These are phyloP conservation scores for Ctenopoma multispine DNA, from an alignment of 2,797 vertebrate species.

Conservation along the genomic window DNA sequence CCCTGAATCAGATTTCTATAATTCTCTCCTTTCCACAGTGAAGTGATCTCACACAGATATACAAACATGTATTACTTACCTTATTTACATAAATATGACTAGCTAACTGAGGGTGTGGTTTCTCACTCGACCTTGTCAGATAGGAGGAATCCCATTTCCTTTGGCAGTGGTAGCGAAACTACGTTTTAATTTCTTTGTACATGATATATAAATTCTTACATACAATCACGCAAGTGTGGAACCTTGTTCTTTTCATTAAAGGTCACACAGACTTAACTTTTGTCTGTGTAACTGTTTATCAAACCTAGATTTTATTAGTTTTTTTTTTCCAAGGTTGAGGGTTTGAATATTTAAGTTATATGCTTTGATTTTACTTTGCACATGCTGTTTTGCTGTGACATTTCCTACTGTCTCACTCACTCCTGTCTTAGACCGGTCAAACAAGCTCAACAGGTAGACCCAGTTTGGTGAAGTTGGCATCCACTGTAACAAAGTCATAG, in stretches of 20 bases:
- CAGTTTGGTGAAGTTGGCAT: not conserved
- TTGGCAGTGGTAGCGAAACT: slow-evolving; percentile 28
- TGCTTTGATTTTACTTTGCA: slow-evolving; percentile 50
- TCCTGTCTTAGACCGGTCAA: slow-evolving; percentile 49
- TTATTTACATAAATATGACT: slow-evolving; percentile 66
- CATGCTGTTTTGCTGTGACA: slow-evolving; percentile 43
- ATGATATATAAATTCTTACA: slow-evolving; percentile 26
- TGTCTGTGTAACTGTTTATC: slow-evolving; percentile 47
- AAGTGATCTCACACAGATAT: slow-evolving; percentile 60
- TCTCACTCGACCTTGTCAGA: slow-evolving; percentile 18
- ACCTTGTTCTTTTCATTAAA: slow-evolving; percentile 22
- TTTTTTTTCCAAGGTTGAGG: slow-evolving; percentile 27
- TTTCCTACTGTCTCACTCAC: slow-evolving; percentile 35
- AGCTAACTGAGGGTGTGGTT: slow-evolving; percentile 51
- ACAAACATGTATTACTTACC: slow-evolving; percentile 67
- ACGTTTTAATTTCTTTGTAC: slow-evolving; percentile 42
- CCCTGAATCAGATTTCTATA: slow-evolving; percentile 55
- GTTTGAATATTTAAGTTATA: slow-evolving; percentile 30
- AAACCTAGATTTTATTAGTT: slow-evolving; percentile 41
- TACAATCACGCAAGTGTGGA: slow-evolving; percentile 28
- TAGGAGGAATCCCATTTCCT: slow-evolving; percentile 25
- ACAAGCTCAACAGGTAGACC: slow-evolving; percentile 51
- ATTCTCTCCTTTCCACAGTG: slow-evolving; percentile 30
- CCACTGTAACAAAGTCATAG: slow-evolving; percentile 18
- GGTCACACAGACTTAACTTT: slow-evolving; percentile 24